Base-by-base conservation (phyloP, 2,113 vertebrate genomes). In the Willisornis vidua region DNA sequence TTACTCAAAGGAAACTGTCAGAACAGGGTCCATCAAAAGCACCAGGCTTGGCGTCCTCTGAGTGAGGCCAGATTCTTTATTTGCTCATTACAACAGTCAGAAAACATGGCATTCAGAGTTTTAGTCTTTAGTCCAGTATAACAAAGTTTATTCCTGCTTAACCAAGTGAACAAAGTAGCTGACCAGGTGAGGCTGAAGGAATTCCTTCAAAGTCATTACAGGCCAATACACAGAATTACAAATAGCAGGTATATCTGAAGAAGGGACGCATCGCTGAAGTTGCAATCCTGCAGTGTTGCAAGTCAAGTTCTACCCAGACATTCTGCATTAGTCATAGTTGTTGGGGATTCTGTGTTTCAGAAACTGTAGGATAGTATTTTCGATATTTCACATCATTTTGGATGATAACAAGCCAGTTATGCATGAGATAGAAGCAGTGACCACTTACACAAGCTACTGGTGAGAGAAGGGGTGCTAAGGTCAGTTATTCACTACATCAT, bases 311-410 rank as follows among this genome's bases (percentile, higher is more conserved):
- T 43, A 59, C 12, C 10, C 12, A 68, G 16, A 61, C 6, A 37
- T 28, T 22, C 6, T 52, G 25, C 31, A 41, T 37, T 87, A 55
- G 33, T 10, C 15, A 6, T 24, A 63, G 35, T 22, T 66, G 17
- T 16, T 68, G 11, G n/a, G 11, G 8, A 72, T 48, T 59, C 14
- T 57, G 49, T 4, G 6, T 65, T 72, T 54, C 46, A 70, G 51
- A 51, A 85, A 39, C 9, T 0, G 0, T 1, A 68, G 31, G 12
- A 59, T 28, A 2, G 22, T 33, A 22, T 1, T 1, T 0, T 22
- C 68, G 6, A 0, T 28, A n/a, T 87, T 57, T 57, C 31, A 52
- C 17, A 66, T n/a, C 0, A 28, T 39, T 75, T 48, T 29, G 15
- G 9, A 57, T 8, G 4, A 26, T 28, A 73, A 45, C 14, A 31